Conservation (phyloP, 2,888 invertebrate genomes). For the Folsomia candida region DNA sequence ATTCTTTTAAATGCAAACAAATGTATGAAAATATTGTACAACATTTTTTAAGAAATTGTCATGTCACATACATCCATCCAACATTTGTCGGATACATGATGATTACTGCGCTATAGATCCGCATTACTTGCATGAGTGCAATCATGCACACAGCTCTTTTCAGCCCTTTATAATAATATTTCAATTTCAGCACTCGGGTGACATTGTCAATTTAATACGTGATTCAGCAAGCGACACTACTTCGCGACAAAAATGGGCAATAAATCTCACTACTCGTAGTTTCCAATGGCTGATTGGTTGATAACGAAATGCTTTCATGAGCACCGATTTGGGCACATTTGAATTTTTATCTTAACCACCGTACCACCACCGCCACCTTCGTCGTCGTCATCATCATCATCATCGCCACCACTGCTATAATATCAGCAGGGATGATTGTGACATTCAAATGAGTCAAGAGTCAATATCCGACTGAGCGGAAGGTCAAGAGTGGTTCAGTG, state of each 20-base stretch:
- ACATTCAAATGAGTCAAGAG: background rate
- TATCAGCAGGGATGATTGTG: too few species aligned
- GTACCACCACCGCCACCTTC: too few species aligned
- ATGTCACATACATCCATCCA: too few species aligned
- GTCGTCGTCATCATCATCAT: background rate
- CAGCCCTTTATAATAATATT: too few species aligned
- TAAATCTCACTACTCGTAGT: background rate
- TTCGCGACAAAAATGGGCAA: background rate
- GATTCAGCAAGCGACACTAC: background rate
- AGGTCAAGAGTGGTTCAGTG: constrained; percentile 5
- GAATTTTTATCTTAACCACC: background rate
- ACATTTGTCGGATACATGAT: too few species aligned
- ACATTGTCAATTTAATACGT: background rate
- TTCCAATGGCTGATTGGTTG: background rate
- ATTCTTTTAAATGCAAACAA: too few species aligned
- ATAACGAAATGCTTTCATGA: background rate
- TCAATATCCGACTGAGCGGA: background rate
- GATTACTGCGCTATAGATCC: too few species aligned
- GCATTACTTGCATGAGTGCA: too few species aligned
- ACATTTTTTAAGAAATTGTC: too few species aligned
- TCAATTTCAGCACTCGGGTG: background rate
- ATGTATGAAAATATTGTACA: too few species aligned
- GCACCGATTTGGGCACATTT: background rate
- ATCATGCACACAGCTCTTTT: too few species aligned
- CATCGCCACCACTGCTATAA: too few species aligned